Evolutionary conservation across 1,140 invertebrate species (phyloP), one percentile per base, ranked within the genome.

Genomic region (Drosophila serrata): DNA sequence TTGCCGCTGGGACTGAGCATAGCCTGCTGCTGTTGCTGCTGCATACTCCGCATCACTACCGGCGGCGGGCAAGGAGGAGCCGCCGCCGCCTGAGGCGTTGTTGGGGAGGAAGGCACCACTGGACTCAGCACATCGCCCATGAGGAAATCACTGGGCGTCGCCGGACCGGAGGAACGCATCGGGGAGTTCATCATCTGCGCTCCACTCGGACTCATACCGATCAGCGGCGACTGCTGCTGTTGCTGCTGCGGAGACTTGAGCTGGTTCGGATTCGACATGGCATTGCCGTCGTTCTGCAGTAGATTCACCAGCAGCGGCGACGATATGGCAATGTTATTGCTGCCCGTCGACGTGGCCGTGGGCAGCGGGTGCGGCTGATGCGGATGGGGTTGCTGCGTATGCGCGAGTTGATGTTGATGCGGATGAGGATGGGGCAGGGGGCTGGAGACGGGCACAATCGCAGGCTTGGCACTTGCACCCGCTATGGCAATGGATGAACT

Each of bases 241-340:
- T 49, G 73, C 53, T 51, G 82, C 43, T 81, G 86, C 1, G 91
- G 82, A 3, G 88, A 88, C 56, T 91, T 91, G 56, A 86, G 77
- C 67, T 90, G 86, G 75, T 79, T 90, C 55, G 79, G 87, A 76
- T 79, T 90, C 43, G 82, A 57, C 75, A 90, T 80, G 46, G 73
- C 57, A 72, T 94, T 93, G 53, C 95, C 96, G 86, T 98, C 97
- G 91, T 97, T 98, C 94, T 98, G 97, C 75, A 98, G 93, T 59
- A 98, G 93, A 93, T 98, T 99, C 4, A 98, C 97, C 45, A 98
- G 94, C 57, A 98, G 93, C n/a, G 97, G 97, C 92, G 97, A 98
- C 64, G 97, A 97, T 80, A 97, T 94, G 57, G 90, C 91, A 63
- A 92, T 92, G 57, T 92, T 92, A 56, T 92, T 92, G 43, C 79